Evolutionary conservation across 2,888 invertebrate genomes (phyloP).

Genomic region (Cheilosia scutellata): DNA sequence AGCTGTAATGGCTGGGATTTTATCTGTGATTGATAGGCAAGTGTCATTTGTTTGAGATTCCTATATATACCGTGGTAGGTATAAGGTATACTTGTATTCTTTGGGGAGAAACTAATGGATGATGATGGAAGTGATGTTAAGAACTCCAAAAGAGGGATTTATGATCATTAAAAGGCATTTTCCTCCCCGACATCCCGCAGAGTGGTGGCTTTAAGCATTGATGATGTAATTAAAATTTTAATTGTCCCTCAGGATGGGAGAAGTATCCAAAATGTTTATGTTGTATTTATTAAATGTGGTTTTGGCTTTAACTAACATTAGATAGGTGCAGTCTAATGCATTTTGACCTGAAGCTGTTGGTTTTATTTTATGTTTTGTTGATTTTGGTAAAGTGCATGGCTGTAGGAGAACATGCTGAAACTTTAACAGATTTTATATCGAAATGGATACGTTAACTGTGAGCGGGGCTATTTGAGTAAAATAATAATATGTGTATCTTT

Average conservation of each 20-base stretch:
- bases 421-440: too few species aligned
- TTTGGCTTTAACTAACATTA: neutral
- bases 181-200: neutral
- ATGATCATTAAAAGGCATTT: constrained; percentile 23
- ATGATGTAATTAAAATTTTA: constrained; percentile 47
- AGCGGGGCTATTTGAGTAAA: too few species aligned
- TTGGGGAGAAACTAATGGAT: constrained; percentile 38
- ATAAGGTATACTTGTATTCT: neutral
- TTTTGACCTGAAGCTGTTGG: neutral
- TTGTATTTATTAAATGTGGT: neutral
- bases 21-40: constrained; percentile 71
- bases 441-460: too few species aligned
- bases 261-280: constrained; percentile 13
- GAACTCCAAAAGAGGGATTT: constrained; percentile 9
- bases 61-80: neutral
- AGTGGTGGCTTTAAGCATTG: neutral
- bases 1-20: constrained; percentile 50
- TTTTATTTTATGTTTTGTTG: neutral
- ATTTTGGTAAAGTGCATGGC: too few species aligned
- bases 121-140: neutral
- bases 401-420: too few species aligned
- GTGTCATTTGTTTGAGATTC: constrained; percentile 64
- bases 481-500: too few species aligned
- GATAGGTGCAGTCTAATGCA: constrained; percentile 10
- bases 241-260: constrained; percentile 30